These are phyloP conservation scores for Ommatoiulus sabulosus DNA, from an alignment of 2,888 invertebrate genomes.

Conservation along the genomic window DNA sequence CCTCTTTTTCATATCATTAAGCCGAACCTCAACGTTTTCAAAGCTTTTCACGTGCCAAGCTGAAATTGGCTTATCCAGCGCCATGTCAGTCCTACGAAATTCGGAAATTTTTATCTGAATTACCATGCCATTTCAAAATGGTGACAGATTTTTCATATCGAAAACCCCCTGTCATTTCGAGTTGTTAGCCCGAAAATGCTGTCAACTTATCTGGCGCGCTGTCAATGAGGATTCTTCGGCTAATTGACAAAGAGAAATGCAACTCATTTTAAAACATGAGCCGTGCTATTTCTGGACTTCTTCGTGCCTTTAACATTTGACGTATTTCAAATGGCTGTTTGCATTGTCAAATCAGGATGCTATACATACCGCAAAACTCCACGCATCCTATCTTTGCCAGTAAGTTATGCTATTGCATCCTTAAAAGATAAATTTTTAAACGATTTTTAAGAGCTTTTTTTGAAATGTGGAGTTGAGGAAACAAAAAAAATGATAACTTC, in stretches of 20 bases:
- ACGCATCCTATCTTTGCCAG: no score
- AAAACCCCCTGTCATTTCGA: neutral
- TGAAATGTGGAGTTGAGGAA: no score
- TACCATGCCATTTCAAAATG: neutral
- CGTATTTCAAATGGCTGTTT: no score
- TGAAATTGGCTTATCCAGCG: neutral
- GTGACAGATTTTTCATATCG: slow-evolving; percentile 35
- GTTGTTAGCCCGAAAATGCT: neutral
- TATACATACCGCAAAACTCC: no score
- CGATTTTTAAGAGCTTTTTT: no score
- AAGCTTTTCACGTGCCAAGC: neutral
- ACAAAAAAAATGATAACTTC: no score
- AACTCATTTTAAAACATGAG: neutral
- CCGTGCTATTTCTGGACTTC: neutral
- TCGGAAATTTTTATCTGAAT: neutral
- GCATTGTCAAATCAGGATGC: no score
- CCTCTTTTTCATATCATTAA: slow-evolving; percentile 38
- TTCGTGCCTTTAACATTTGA: neutral
- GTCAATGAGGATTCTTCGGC: neutral
- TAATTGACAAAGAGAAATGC: neutral
- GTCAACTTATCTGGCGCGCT: neutral
- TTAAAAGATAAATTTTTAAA: no score
- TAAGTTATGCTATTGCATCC: no score
- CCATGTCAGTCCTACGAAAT: neutral
- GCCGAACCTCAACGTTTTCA: neutral